phyloP scores from a whole-genome alignment of 2,888 invertebrate genomes.

The Tachina lurida region DNA sequence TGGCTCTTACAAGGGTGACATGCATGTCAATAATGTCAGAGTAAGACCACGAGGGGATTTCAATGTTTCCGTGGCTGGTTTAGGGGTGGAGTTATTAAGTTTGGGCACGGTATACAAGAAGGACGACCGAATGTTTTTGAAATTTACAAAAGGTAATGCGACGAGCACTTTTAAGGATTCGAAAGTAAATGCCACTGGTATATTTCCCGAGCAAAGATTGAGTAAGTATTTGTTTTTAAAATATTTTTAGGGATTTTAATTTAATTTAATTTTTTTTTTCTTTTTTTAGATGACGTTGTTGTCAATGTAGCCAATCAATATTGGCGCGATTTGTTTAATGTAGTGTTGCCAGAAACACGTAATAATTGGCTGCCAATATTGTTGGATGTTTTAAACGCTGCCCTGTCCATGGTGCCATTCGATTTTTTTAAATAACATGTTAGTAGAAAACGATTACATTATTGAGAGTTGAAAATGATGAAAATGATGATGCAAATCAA shows the following conservation, averaged over 20 bases:
- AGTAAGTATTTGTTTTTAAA: slow-evolving; percentile 84
- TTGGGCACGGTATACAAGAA: slow-evolving; percentile 84
- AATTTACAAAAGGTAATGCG: slow-evolving; percentile 85
- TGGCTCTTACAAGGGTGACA: slow-evolving; percentile 86
- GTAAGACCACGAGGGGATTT: slow-evolving; percentile 86
- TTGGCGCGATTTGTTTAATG: slow-evolving; percentile 84
- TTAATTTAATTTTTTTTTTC: not conserved
- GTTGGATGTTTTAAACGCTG: slow-evolving; percentile 77
- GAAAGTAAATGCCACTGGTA: slow-evolving; percentile 85
- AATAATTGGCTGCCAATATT: slow-evolving; percentile 80
- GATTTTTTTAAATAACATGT: slow-evolving; percentile 75
- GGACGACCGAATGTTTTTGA: slow-evolving; percentile 84
- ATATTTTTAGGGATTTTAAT: not conserved
- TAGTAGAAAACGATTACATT: not conserved
- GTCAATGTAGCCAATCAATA: slow-evolving; percentile 84
- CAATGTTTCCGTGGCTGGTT: slow-evolving; percentile 85
- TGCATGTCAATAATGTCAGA: slow-evolving; percentile 85
- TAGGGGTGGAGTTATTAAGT: slow-evolving; percentile 71
- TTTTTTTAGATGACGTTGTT: slow-evolving; percentile 78
- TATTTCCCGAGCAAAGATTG: slow-evolving; percentile 86
- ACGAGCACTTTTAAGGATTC: slow-evolving; percentile 86
- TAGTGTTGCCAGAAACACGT: slow-evolving; percentile 83
- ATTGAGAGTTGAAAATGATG: not conserved
- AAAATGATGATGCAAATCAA: not conserved
- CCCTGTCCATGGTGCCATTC: slow-evolving; percentile 79